A percentile compares a stretch with the other conserved stretches of the same genome.
Evolutionary conservation across 2,113 vertebrate genomes (phyloP).

Genomic region (Strigops habroptila): DNA sequence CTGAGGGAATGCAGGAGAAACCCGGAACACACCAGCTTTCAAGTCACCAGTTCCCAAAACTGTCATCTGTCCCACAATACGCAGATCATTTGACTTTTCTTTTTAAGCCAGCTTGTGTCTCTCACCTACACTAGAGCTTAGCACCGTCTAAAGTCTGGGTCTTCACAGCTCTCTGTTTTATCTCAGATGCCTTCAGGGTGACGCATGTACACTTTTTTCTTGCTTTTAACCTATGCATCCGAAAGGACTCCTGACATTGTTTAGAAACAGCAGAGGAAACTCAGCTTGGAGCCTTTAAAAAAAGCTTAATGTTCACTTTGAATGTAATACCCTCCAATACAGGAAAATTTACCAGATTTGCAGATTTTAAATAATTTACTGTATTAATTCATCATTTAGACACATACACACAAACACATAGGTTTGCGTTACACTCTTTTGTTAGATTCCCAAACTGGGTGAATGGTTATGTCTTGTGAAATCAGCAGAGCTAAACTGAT

Average conservation of each 20-base stretch:
- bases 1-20: not conserved
- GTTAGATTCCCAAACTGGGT: not conserved
- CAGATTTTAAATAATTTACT: not conserved
- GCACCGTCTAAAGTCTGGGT: not conserved
- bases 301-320: not conserved
- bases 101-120: not conserved
- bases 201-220: not conserved
- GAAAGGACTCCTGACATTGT: not conserved
- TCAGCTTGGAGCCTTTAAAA: not conserved
- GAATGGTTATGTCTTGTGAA: not conserved
- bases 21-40: not conserved
- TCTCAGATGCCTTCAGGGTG: not conserved
- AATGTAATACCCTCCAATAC: not conserved
- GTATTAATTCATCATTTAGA: not conserved
- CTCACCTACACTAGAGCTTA: not conserved
- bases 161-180: not conserved
- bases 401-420: not conserved
- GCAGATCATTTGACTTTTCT: not conserved
- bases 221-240: not conserved
- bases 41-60: not conserved
- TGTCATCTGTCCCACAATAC: rapidly evolving
- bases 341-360: not conserved
- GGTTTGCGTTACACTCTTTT: not conserved
- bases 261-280: not conserved
- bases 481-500: not conserved